A percentile compares a stretch with the other conserved stretches of the same genome.
These are phyloP conservation scores for Acropternis orthonyx DNA, from an alignment of 2,797 vertebrate species.

Conservation along the genomic window DNA sequence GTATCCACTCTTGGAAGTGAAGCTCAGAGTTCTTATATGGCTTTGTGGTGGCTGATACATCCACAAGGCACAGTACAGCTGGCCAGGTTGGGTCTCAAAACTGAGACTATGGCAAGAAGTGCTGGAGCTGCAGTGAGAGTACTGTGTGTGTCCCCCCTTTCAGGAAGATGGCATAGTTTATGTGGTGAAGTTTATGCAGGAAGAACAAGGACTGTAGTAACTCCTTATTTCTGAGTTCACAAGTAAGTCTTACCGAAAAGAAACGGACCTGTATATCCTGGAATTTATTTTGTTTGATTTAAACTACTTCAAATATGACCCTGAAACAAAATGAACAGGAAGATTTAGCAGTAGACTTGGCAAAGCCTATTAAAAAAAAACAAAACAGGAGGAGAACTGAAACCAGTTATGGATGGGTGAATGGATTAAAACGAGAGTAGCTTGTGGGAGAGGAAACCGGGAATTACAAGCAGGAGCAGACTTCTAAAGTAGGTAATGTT, in stretches of 20 bases:
- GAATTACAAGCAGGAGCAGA: background rate
- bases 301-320: background rate
- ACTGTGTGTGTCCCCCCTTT: background rate
- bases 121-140: background rate
- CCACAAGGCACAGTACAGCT: background rate
- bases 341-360: background rate
- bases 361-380: background rate
- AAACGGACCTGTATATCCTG: background rate
- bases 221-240: background rate
- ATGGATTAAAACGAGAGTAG: background rate
- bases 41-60: background rate
- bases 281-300: background rate
- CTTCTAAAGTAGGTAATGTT: fast-evolving
- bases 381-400: background rate
- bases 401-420: background rate
- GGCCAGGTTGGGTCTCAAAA: background rate
- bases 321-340: background rate
- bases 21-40: background rate
- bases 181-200: fast-evolving
- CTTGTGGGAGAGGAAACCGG: background rate
- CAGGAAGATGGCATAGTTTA: background rate
- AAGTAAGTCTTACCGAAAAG: background rate
- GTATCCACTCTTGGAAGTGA: background rate
- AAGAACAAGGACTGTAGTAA: too few species aligned
- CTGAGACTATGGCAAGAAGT: background rate